Percentiles rank a stretch among this genome's conserved stretches.
phyloP scores from a whole-genome alignment of 2,797 vertebrate species.

The Alectoris magna region DNA sequence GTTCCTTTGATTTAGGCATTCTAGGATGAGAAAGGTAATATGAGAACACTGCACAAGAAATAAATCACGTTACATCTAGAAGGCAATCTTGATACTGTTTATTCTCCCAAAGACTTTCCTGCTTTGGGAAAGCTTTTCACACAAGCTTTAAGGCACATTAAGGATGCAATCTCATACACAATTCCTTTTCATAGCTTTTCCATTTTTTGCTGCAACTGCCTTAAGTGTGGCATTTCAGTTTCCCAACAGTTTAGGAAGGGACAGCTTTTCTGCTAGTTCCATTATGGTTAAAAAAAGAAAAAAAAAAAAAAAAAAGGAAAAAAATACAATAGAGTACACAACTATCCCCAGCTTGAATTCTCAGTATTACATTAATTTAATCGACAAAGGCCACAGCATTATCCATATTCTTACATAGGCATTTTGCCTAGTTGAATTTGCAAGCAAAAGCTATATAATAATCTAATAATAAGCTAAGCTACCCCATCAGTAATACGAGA shows the following conservation, averaged over 20 bases:
- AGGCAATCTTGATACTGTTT: not conserved
- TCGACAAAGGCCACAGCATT: not conserved
- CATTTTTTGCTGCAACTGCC: not conserved
- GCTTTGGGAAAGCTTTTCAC: not conserved
- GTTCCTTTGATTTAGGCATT: conserved; percentile 99
- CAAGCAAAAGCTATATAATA: not conserved
- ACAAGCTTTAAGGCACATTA: not conserved
- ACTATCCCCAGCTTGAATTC: not conserved
- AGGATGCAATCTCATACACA: not conserved
- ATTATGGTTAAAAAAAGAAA: not conserved
- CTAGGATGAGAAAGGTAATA: conserved; percentile 73
- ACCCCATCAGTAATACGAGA: not conserved
- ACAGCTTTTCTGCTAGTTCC: not conserved
- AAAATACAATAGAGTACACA: not conserved
- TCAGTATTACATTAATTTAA: not conserved
- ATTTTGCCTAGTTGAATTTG: not conserved
- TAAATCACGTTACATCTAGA: not conserved
- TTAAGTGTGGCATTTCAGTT: not conserved
- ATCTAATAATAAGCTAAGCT: accelerated
- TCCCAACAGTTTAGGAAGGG: not conserved
- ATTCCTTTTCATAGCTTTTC: not conserved
- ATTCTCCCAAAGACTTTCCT: not conserved
- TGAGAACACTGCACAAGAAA: conserved; percentile 2
- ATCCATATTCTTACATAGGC: accelerated
- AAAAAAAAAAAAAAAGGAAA: not conserved